Percentiles rank a stretch among this genome's conserved stretches.
phyloP scores from a whole-genome alignment of 2,888 invertebrate species.

The Dusona sp. region DNA sequence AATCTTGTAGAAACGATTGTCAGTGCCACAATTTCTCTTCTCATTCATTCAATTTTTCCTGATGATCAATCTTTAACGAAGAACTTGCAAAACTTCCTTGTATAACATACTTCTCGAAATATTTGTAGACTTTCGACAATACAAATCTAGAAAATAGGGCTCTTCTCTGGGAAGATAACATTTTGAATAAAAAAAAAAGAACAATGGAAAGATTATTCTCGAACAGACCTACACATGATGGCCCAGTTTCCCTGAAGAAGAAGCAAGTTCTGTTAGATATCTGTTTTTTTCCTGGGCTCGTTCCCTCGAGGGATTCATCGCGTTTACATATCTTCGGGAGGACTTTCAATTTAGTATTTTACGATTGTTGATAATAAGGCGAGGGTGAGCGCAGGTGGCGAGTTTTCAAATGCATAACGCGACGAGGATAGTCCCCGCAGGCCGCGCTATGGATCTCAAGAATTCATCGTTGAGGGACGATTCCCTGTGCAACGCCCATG shows the following conservation, averaged over 20 bases:
- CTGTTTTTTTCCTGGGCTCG: slow-evolving; percentile 11
- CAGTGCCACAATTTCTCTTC: slow-evolving; percentile 26
- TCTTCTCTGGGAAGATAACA: slow-evolving; percentile 10
- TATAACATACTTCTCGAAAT: not conserved
- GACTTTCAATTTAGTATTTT: slow-evolving; percentile 84
- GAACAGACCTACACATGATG: slow-evolving; percentile 42
- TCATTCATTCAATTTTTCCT: slow-evolving; percentile 54
- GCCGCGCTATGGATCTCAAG: slow-evolving; percentile 61
- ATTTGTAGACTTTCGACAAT: not conserved
- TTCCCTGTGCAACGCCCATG: slow-evolving; percentile 70
- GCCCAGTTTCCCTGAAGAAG: slow-evolving; percentile 20
- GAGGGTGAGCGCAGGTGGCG: slow-evolving; percentile 82
- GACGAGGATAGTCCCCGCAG: slow-evolving; percentile 46
- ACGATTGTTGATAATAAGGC: slow-evolving; percentile 85
- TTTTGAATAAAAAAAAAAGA: slow-evolving; percentile 27
- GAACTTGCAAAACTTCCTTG: not conserved
- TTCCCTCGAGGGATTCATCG: slow-evolving; percentile 67
- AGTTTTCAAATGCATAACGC: slow-evolving; percentile 68
- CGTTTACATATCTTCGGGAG: slow-evolving; percentile 73
- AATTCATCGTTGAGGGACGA: slow-evolving; percentile 71
- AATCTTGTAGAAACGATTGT: slow-evolving; percentile 31
- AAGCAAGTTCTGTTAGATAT: slow-evolving; percentile 17
- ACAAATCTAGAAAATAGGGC: slow-evolving; percentile 20
- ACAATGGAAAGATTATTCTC: slow-evolving; percentile 17
- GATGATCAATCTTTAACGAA: slow-evolving; percentile 53